These are phyloP conservation scores for Lamellibrachia columna DNA, from an alignment of 2,888 invertebrate genomes.

Conservation along the genomic window DNA sequence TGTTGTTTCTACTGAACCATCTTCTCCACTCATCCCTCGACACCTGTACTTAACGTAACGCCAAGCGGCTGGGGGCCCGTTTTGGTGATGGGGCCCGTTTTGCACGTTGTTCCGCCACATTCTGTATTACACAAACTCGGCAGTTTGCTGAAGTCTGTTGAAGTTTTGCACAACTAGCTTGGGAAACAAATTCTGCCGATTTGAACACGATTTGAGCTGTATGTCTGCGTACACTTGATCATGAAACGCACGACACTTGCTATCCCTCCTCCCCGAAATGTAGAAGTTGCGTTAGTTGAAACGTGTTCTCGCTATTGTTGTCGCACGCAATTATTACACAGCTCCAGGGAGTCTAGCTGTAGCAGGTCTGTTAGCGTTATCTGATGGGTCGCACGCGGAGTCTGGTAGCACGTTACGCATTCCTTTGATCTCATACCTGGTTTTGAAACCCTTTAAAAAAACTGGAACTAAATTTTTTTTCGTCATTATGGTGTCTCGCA, in stretches of 20 bases:
- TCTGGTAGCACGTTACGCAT: not conserved
- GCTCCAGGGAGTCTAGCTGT: not conserved
- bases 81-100: too few species aligned
- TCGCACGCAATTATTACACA: not conserved
- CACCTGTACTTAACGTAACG: too few species aligned
- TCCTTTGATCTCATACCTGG: not conserved
- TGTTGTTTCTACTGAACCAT: too few species aligned
- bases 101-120: too few species aligned
- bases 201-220: too few species aligned
- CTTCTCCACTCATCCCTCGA: too few species aligned
- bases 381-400: not conserved
- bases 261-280: not conserved
- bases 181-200: not conserved
- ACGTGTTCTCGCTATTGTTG: not conserved
- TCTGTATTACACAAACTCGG: too few species aligned
- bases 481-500: not conserved
- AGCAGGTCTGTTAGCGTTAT: not conserved
- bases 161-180: not conserved
- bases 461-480: conserved; percentile 3
- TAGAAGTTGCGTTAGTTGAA: not conserved
- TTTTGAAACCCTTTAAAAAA: not conserved
- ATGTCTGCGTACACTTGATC: too few species aligned
- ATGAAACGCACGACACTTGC: not conserved
- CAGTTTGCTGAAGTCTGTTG: not conserved
- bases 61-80: too few species aligned